These are phyloP conservation scores for Rhinophrynus dorsalis DNA, from an alignment of 2,797 vertebrate genomes.

Conservation along the genomic window DNA sequence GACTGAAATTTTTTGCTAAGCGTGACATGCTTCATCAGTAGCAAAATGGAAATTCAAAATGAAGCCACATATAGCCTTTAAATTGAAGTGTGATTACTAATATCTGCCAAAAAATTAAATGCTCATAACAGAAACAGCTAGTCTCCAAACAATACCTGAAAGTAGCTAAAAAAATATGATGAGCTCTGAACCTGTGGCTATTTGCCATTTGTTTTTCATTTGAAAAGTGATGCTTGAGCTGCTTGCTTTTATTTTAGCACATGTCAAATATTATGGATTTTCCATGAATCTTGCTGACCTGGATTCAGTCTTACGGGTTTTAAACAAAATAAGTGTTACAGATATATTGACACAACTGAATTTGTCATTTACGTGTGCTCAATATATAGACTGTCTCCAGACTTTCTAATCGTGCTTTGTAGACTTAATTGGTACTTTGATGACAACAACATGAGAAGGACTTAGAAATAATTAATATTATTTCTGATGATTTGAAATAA, in stretches of 20 bases:
- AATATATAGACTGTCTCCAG: too few species aligned
- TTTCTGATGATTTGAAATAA: too few species aligned
- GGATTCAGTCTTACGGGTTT: not conserved
- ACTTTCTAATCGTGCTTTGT: too few species aligned
- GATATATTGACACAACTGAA: too few species aligned
- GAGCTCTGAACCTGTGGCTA: conserved; percentile 11
- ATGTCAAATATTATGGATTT: conserved; percentile 23
- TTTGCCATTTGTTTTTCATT: conserved; percentile 17
- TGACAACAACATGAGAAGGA: too few species aligned
- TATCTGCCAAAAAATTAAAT: conserved; percentile 28
- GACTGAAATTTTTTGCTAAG: not conserved
- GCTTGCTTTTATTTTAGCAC: conserved; percentile 5
- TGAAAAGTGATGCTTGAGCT: conserved; percentile 5
- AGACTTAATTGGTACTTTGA: too few species aligned
- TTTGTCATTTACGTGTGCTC: too few species aligned
- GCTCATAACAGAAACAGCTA: conserved; percentile 14
- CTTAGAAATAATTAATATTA: too few species aligned
- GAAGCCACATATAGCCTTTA: not conserved
- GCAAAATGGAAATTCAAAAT: conserved; percentile 9
- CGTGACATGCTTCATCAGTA: conserved; percentile 33
- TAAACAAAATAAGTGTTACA: too few species aligned
- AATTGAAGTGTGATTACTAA: not conserved
- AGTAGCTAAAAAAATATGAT: conserved; percentile 8
- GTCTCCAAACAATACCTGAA: not conserved
- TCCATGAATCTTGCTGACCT: conserved; percentile 11